Evolutionary conservation across 2,113 vertebrate genomes (phyloP), one percentile per base, ranked within the genome.

Genomic region (Limanda limanda): DNA sequence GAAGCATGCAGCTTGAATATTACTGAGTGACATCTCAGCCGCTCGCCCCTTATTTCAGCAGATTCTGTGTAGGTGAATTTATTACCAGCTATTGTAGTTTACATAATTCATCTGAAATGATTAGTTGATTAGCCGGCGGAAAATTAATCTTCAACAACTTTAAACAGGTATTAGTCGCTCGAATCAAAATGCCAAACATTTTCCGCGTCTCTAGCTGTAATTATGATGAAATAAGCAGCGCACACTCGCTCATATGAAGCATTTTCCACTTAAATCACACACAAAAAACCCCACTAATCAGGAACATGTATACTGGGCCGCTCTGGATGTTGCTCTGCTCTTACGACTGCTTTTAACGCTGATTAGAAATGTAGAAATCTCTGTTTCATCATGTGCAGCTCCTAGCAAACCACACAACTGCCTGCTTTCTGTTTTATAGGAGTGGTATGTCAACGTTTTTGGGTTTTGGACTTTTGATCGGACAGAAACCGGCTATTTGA

Each of bases 1-100:
- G 42, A 52, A 37, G 83, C 66, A 45, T 48, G 31, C 40, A 42
- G 63, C 69, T 24, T 15, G 52, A 51, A 68, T 59, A 68, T 63
- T 51, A 76, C 40, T 58, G 61, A 87, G 83, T 71, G 55, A 84
- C 64, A 72, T 74, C 83, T 80, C 0, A 27, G 8, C 65, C 11
- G 15, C 62, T 55, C 59, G 10, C 45, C 45, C 20, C 51, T 31
- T 35, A 4, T 35, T 20, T 59, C 12, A 0, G 13, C 24, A 8
- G 23, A 20, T 20, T 12, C 18, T 37, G 35, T 9, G 58, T 4
- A 24, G 15, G 3, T 10, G 20, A 10, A 3, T 21, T 27, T 66
- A 14, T 20, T 17, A n/a, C 12, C 12, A 7, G 37, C 15, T 37
- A n/a, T n/a, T n/a, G n/a, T n/a, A n/a, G n/a, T n/a, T 20, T 51